Evolutionary conservation across 2,113 vertebrate genomes (phyloP).

Genomic region (Tetraodon nigroviridis): DNA sequence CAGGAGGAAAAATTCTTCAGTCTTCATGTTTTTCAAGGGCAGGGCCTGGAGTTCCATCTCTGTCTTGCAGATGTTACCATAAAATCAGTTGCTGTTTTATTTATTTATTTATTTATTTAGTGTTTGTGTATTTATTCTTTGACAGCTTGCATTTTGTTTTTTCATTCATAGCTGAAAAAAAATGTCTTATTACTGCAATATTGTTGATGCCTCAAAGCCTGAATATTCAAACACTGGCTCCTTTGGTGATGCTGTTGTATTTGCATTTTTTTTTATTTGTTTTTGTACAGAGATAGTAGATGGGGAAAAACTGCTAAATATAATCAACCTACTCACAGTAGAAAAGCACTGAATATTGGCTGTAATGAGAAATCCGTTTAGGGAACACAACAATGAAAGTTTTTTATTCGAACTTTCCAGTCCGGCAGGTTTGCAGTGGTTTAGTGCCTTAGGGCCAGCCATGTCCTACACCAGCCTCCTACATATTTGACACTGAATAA

Average conservation of each 20-base stretch:
- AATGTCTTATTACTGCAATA: constrained; percentile 43
- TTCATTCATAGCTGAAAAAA: constrained; percentile 42
- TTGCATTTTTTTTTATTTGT: constrained; percentile 35
- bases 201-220: constrained; percentile 21
- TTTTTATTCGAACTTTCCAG: constrained; percentile 14
- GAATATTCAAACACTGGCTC: constrained; percentile 27
- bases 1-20: constrained; percentile 16
- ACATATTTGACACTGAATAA: too few species aligned
- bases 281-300: constrained; percentile 35
- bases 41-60: constrained; percentile 26
- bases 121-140: too few species aligned
- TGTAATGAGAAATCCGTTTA: too few species aligned
- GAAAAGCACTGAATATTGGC: constrained; percentile 18
- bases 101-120: too few species aligned
- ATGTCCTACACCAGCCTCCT: not conserved
- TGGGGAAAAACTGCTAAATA: constrained; percentile 31
- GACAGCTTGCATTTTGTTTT: constrained; percentile 52
- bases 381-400: constrained; percentile 12
- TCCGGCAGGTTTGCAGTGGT: not conserved
- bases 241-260: constrained; percentile 26
- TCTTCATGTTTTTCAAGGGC: constrained; percentile 20
- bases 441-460: not conserved
- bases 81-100: too few species aligned
- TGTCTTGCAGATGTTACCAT: constrained; percentile 53
- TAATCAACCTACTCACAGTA: constrained; percentile 26